phyloP scores from a whole-genome alignment of 2,797 vertebrate genomes.

The Mallotus villosus region DNA sequence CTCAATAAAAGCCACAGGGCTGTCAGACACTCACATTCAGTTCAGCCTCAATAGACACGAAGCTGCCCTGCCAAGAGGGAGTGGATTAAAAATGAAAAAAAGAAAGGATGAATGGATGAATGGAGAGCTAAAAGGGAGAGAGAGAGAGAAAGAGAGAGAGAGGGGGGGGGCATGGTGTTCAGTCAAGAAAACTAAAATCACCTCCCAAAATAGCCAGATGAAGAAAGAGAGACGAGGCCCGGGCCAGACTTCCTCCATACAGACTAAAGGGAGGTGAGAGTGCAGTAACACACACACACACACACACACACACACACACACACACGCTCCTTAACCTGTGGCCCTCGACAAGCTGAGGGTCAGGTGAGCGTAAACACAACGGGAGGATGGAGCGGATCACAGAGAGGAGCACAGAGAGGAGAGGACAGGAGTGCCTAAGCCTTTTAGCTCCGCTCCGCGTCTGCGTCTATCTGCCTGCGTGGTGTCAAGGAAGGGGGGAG shows the following conservation, averaged over 20 bases:
- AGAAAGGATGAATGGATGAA: slow-evolving; percentile 44
- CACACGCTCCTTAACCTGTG: neutral
- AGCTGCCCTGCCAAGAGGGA: slow-evolving; percentile 67
- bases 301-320: too few species aligned
- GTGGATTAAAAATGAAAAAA: slow-evolving; percentile 65
- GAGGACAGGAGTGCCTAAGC: slow-evolving; percentile 38
- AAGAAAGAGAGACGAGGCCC: slow-evolving; percentile 57
- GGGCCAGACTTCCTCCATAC: slow-evolving; percentile 11
- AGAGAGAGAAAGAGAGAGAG: slow-evolving; percentile 10
- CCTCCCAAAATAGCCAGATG: slow-evolving; percentile 49
- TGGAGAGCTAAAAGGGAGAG: slow-evolving; percentile 15
- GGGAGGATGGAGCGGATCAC: neutral
- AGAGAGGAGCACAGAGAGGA: neutral
- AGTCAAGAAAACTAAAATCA: slow-evolving; percentile 36
- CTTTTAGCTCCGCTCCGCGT: slow-evolving; percentile 7
- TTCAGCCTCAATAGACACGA: slow-evolving; percentile 68
- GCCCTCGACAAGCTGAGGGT: neutral
- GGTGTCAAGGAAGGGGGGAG: slow-evolving; percentile 12
- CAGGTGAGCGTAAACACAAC: neutral
- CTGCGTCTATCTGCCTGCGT: slow-evolving; percentile 28
- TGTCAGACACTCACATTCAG: slow-evolving; percentile 66
- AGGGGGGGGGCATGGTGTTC: slow-evolving; percentile 36
- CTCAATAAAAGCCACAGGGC: slow-evolving; percentile 61
- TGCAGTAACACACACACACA: slow-evolving; percentile 24
- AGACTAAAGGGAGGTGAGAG: slow-evolving; percentile 52